These are phyloP conservation scores for Eupeodes latifasciatus DNA, from an alignment of 2,888 invertebrate species.

Conservation along the genomic window DNA sequence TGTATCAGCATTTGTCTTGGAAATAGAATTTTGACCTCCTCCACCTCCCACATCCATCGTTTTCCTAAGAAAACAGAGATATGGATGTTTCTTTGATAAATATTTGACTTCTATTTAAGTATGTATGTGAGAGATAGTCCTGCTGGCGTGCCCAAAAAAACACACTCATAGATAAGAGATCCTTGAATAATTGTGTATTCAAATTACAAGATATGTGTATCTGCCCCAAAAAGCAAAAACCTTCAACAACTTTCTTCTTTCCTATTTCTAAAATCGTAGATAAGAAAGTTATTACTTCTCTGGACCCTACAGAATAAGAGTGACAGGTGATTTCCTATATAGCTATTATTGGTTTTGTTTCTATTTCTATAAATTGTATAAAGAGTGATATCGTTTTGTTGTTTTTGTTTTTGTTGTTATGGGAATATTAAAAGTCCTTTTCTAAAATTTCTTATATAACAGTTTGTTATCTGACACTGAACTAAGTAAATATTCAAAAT, in stretches of 20 bases:
- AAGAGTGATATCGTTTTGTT: not conserved
- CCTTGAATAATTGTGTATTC: constrained; percentile 27
- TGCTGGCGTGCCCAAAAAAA: not conserved
- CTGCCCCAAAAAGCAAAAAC: not conserved
- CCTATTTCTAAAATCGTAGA: not conserved
- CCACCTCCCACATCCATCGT: no score
- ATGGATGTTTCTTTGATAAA: constrained; percentile 6
- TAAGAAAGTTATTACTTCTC: not conserved
- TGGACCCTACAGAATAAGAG: not conserved
- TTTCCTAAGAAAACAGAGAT: not conserved
- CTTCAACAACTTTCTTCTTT: not conserved
- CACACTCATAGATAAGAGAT: constrained; percentile 18
- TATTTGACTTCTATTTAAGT: not conserved
- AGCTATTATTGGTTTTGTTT: constrained; percentile 24
- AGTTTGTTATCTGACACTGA: constrained; percentile 4
- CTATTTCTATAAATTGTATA: not conserved
- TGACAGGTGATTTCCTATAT: constrained; percentile 33
- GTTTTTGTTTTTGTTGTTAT: not conserved
- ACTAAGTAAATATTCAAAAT: constrained; percentile 22
- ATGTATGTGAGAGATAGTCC: not conserved
- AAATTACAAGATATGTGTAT: constrained; percentile 6
- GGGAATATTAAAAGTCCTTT: not conserved
- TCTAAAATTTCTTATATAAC: constrained; percentile 6
- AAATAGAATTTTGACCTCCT: constrained; percentile 19
- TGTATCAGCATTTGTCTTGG: constrained; percentile 3